Conservation (phyloP, 2,113 vertebrate genomes). For the Ceyx melanurus region DNA sequence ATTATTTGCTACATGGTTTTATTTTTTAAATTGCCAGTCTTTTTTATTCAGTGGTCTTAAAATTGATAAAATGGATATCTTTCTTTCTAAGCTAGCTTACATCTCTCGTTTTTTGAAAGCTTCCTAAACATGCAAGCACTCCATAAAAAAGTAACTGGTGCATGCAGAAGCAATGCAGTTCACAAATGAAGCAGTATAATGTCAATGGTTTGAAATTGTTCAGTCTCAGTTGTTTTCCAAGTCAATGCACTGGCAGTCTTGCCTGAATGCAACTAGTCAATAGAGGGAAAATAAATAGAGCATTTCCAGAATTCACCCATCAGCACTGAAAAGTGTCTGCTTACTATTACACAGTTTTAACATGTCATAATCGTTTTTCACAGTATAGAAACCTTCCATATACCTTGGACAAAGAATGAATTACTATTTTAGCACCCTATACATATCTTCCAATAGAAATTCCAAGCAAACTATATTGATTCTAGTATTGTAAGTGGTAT, state of each 20-base stretch:
- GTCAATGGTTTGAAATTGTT: slow-evolving; percentile 77
- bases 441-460: slow-evolving; percentile 66
- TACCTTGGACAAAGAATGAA: slow-evolving; percentile 68
- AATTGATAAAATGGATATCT: slow-evolving; percentile 41
- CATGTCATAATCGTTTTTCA: slow-evolving; percentile 85
- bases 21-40: slow-evolving; percentile 36
- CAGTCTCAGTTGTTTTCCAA: slow-evolving; percentile 81
- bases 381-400: slow-evolving; percentile 68
- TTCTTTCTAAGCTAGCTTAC: slow-evolving; percentile 37
- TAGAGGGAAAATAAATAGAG: slow-evolving; percentile 80
- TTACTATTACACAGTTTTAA: slow-evolving; percentile 80
- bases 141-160: slow-evolving; percentile 75
- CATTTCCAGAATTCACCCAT: slow-evolving; percentile 78
- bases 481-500: not conserved
- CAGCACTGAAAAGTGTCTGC: slow-evolving; percentile 78
- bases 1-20: not conserved
- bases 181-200: slow-evolving; percentile 76
- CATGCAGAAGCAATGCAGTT: slow-evolving; percentile 65
- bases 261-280: slow-evolving; percentile 81
- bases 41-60: not conserved
- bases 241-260: slow-evolving; percentile 78
- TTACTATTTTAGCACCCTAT: slow-evolving; percentile 72
- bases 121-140: slow-evolving; percentile 68
- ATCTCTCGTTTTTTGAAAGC: slow-evolving; percentile 53
- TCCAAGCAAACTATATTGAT: slow-evolving; percentile 57